A percentile compares a stretch with the other conserved stretches of the same genome.
These are phyloP conservation scores for Andrena minutula DNA, from an alignment of 2,888 invertebrate species.

Conservation along the genomic window DNA sequence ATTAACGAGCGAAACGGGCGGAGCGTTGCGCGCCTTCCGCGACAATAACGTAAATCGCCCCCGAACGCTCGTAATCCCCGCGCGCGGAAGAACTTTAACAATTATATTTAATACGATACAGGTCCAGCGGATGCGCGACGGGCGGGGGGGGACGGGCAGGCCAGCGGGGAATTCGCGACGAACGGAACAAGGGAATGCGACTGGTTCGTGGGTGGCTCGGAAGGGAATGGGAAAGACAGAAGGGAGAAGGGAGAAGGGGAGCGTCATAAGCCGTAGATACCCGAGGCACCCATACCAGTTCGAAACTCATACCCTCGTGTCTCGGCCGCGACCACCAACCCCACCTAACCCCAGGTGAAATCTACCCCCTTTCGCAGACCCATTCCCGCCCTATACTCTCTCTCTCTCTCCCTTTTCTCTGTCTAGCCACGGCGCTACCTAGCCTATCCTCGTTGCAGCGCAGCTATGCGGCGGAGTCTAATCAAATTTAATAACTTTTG, in stretches of 20 bases:
- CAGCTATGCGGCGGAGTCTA: constrained; percentile 80
- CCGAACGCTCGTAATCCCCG: constrained; percentile 79
- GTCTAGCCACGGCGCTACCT: constrained; percentile 52
- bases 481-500: constrained; percentile 84
- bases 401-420: constrained; percentile 21
- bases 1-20: constrained; percentile 22
- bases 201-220: neutral
- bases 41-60: constrained; percentile 78
- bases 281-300: constrained; percentile 74
- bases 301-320: constrained; percentile 74
- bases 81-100: constrained; percentile 80
- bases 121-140: constrained; percentile 39
- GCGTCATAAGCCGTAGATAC: constrained; percentile 70
- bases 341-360: constrained; percentile 79
- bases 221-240: constrained; percentile 10
- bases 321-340: constrained; percentile 69
- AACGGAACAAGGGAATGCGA: neutral
- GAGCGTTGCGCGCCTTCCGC: constrained; percentile 26
- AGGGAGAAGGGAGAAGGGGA: neutral
- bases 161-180: constrained; percentile 21
- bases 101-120: constrained; percentile 83
- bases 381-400: constrained; percentile 46
- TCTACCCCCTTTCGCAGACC: constrained; percentile 67
- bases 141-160: neutral
- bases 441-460: constrained; percentile 68